Evolutionary conservation across 2,113 vertebrate genomes (phyloP), one percentile per base, ranked within the genome.

Genomic region (Girardinichthys multiradiatus): DNA sequence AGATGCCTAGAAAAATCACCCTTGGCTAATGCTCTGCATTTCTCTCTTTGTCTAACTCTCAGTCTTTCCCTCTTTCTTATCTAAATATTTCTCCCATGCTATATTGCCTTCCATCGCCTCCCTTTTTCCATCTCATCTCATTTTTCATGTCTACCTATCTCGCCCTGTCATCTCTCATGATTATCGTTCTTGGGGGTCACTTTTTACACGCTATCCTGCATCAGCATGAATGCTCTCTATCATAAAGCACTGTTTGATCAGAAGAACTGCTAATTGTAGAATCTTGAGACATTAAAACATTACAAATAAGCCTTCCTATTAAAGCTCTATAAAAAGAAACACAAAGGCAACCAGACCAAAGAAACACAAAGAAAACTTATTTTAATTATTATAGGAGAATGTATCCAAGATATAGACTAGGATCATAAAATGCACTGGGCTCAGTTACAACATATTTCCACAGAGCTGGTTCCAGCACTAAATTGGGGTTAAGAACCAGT

Each of bases 161-260:
- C 59, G 59, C 74, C 79, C 71, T 48, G 64, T 79, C 66, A 45
- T 76, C 58, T 81, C 76, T 39, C 45, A 70, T 28, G n/a, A 69
- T 83, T 57, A n/a, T 73, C 74, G 79, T 78, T 58, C 54, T 87
- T 79, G 79, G 80, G 84, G 67, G 54, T 60, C 30, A 3, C 31
- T 58, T n/a, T 14, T 28, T 64, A 57, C 79, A 72, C 64, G 14
- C 77, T 82, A 74, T 61, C 59, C 68, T 80, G 76, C 77, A 81
- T 24, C 26, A 82, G 64, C 75, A 80, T 17, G 28, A 83, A 66
- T n/a, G 58, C 70, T 84, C 77, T 81, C 82, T 63, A 80, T 68
- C 77, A 82, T 70, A 68, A 81, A 81, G 74, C 76, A 80, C 29
- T 45, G 72, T 76, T 87, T 62, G 57, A 76, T 82, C 39, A 42